phyloP scores from a whole-genome alignment of 2,888 invertebrate species.

The Metellina segmentata region DNA sequence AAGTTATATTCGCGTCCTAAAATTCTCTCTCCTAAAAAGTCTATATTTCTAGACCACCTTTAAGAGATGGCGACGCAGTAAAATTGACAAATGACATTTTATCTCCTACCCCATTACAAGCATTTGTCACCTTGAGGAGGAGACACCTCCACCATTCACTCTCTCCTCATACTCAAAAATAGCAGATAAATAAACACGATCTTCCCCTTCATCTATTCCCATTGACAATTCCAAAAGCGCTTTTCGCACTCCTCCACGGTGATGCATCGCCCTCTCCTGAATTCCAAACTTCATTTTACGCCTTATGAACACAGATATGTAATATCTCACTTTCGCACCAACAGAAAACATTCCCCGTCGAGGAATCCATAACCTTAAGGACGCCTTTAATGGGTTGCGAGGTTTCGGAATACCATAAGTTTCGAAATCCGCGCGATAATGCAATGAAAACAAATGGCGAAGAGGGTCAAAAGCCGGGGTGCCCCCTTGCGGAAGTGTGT shows the following conservation, averaged over 20 bases:
- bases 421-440: constrained; percentile 37
- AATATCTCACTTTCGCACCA: constrained; percentile 32
- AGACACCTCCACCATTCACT: neutral
- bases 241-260: neutral
- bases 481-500: constrained; percentile 8
- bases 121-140: constrained; percentile 5
- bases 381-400: neutral
- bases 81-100: neutral
- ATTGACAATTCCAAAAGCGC: constrained; percentile 30
- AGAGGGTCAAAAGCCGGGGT: neutral
- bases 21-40: too few species aligned
- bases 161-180: neutral
- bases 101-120: constrained; percentile 17
- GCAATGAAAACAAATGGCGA: constrained; percentile 62
- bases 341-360: constrained; percentile 37
- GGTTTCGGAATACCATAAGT: constrained; percentile 21
- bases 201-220: constrained; percentile 18
- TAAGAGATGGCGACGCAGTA: neutral
- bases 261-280: constrained; percentile 27
- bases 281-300: neutral
- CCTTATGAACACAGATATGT: constrained; percentile 24
- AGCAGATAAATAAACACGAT: constrained; percentile 13
- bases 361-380: constrained; percentile 28
- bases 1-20: too few species aligned
- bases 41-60: too few species aligned